A percentile compares a stretch with the other conserved stretches of the same genome.
These are phyloP conservation scores for Pristionchus japonicus DNA, from an alignment of 2,888 invertebrate genomes.

Conservation along the genomic window DNA sequence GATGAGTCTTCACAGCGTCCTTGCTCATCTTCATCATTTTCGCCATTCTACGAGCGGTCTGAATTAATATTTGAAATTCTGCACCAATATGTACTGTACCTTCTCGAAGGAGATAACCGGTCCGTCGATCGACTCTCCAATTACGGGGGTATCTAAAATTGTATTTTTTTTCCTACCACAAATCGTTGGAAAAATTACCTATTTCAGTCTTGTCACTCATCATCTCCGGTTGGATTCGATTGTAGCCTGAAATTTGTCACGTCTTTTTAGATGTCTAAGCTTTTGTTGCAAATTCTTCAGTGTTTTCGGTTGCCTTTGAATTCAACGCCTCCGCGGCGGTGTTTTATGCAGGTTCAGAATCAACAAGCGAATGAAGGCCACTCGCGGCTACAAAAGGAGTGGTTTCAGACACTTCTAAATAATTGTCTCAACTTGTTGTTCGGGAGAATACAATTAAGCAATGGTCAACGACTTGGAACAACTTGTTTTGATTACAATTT, in stretches of 20 bases:
- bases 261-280: background rate
- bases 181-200: too few relatives aligned
- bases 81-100: background rate
- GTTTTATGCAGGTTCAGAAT: background rate
- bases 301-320: background rate
- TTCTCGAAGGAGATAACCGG: slow-evolving; percentile 8
- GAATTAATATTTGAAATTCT: background rate
- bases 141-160: background rate
- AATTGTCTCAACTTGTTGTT: background rate
- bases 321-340: background rate
- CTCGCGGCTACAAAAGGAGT: background rate
- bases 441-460: background rate
- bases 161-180: background rate
- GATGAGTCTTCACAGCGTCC: slow-evolving; percentile 55
- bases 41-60: slow-evolving; percentile 15
- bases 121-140: background rate
- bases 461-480: background rate
- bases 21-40: slow-evolving; percentile 44
- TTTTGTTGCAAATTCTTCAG: background rate
- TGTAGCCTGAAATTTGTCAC: background rate
- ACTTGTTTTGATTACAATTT: background rate
- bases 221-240: background rate
- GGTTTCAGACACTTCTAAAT: background rate
- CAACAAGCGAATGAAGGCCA: background rate
- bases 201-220: background rate